Conservation (phyloP, 1,140 invertebrate species). For the Diplogasteroides magnus region DNA sequence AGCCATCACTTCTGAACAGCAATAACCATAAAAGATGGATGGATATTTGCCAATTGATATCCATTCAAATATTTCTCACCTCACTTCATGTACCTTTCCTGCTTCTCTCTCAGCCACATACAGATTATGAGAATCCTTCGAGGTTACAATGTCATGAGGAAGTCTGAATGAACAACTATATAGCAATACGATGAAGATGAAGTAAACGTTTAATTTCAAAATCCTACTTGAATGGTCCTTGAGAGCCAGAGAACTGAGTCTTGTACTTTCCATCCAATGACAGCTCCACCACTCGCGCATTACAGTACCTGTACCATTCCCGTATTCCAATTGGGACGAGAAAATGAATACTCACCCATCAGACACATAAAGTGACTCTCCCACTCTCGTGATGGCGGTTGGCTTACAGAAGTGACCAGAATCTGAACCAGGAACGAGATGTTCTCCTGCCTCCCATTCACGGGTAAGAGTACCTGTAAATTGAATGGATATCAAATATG, state of each 20-base stretch:
- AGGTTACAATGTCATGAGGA: slow-evolving; percentile 76
- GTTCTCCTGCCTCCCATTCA: slow-evolving; percentile 60
- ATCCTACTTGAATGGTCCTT: slow-evolving; percentile 8
- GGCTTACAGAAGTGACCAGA: slow-evolving; percentile 84
- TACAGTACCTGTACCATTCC: slow-evolving; percentile 68
- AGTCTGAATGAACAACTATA: slow-evolving; percentile 69
- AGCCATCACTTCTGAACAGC: background rate
- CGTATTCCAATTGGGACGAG: background rate
- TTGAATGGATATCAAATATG: slow-evolving; percentile 52
- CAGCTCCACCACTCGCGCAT: slow-evolving; percentile 80
- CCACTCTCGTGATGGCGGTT: slow-evolving; percentile 72
- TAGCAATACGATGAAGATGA: too few relatives aligned
- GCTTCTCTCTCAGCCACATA: slow-evolving; percentile 87
- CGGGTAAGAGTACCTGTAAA: slow-evolving; percentile 27
- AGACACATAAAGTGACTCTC: slow-evolving; percentile 76
- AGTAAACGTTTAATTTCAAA: slow-evolving; percentile 56
- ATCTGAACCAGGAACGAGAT: slow-evolving; percentile 74
- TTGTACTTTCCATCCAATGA: slow-evolving; percentile 63
- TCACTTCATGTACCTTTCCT: slow-evolving; percentile 75
- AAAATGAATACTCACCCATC: slow-evolving; percentile 61
- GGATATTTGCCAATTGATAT: too few relatives aligned
- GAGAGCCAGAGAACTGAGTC: slow-evolving; percentile 39
- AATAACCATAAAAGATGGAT: too few relatives aligned
- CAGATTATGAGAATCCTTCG: slow-evolving; percentile 69
- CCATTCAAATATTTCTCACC: slow-evolving; percentile 2